Base-by-base conservation (phyloP, 2,888 invertebrate species). In the Meteorus cinctellus region DNA sequence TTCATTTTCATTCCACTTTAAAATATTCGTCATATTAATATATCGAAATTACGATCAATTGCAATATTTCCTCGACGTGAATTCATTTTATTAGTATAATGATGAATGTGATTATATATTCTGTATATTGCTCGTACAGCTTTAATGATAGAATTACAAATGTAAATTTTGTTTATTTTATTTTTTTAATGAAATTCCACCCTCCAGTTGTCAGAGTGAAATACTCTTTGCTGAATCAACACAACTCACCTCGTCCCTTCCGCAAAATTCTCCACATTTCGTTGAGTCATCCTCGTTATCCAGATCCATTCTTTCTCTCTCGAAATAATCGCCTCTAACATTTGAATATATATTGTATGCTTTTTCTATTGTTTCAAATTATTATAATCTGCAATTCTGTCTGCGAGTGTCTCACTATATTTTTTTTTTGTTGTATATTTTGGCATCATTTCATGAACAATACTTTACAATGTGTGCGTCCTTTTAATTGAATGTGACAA, bases 231-330 rank as follows among this genome's bases (percentile, higher is more conserved):
- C 62, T 62, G 62, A 31, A 62, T 62, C 14, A 29, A 29, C 62
- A 62, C 62, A 31, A 62, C 62, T 62, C 51, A 48, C 4, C 45
- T 14, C n/a, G 27, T 45, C 55, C 31, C 55, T 34, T 34, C 55
- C 14, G 5, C 19, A 27, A 55, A 65, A 60, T 74, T 74, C 67
- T 60, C 67, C 59, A 73, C 45, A 63, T 76, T 66, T 74, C 65
- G 76, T 70, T 68, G 69, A 76, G 73, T 76, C 75, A 79, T 71
- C 70, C 70, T 73, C 65, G 74, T 77, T 77, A 79, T 65, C 67
- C 75, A 29, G 60, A 66, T 66, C 59, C 59, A 36, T 51, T 34
- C 29, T 31, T 24, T 55, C n/a, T 55, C 55, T 69, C 14, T 34
- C n/a, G 27, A 27, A 41, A 29, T 68, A 29, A 48, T 68, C 29